A percentile compares a stretch with the other conserved stretches of the same genome.
These are phyloP conservation scores for pig (Sus scrofa) DNA, from an alignment of 2,113 vertebrate species.

Conservation along the genomic window T2T-Sscrofa CM000812.6:287311501-287312000, in stretches of 20 bases:
- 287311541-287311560: rapidly evolving
- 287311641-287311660: rapidly evolving
- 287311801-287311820: background rate
- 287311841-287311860: rapidly evolving
- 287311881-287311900: background rate
- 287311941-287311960: rapidly evolving
- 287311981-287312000: rapidly evolving
- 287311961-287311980: rapidly evolving
- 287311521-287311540: background rate
- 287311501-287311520: rapidly evolving
- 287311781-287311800: background rate
- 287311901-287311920: background rate
- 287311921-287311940: no score
- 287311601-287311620: background rate
- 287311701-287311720: rapidly evolving
- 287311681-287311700: rapidly evolving
- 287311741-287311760: background rate
- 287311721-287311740: rapidly evolving
- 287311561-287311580: background rate
- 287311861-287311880: rapidly evolving
- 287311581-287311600: background rate
- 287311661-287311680: background rate
- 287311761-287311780: no score
- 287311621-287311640: background rate
- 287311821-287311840: background rate